These are phyloP conservation scores for Ommatoiulus sabulosus DNA, from an alignment of 2,888 invertebrate genomes.

Conservation along the genomic window DNA sequence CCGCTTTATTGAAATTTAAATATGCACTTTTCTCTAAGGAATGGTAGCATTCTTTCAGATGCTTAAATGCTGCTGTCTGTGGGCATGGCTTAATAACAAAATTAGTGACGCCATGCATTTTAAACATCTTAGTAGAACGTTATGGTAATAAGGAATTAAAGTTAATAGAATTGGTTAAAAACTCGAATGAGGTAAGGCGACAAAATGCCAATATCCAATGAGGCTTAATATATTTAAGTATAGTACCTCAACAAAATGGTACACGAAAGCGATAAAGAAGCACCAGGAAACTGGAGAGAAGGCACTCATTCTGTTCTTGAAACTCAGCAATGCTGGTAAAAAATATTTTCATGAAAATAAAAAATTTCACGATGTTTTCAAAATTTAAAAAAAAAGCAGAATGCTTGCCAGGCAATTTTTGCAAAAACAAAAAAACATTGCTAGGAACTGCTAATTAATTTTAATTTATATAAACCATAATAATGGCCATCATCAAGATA, in stretches of 20 bases:
- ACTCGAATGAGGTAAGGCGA: not conserved
- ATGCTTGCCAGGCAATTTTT: not conserved
- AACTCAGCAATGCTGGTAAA: slow-evolving; percentile 26
- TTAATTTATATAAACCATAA: not conserved
- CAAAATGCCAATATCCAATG: slow-evolving; percentile 36
- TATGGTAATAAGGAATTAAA: slow-evolving; percentile 3
- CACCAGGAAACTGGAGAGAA: slow-evolving; percentile 31
- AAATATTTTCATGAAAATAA: slow-evolving; percentile 4
- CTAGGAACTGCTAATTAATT: not conserved
- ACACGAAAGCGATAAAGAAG: slow-evolving; percentile 17
- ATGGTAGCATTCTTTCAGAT: not conserved
- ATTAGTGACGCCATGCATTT: slow-evolving; percentile 15
- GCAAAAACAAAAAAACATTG: not conserved
- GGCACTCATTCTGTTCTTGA: slow-evolving; percentile 22
- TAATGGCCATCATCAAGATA: not conserved
- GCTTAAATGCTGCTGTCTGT: not conserved
- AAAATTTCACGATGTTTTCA: not conserved
- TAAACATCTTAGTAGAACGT: not conserved
- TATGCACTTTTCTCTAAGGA: not conserved
- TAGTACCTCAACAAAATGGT: slow-evolving; percentile 33
- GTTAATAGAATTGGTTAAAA: not conserved
- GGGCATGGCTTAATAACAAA: not conserved
- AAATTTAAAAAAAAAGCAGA: not conserved
- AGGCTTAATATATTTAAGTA: slow-evolving; percentile 36
- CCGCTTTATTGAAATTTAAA: not conserved